A percentile compares a stretch with the other conserved stretches of the same genome.
These are phyloP conservation scores for Tenualosa ilisha DNA, from an alignment of 2,797 vertebrate genomes.

Conservation along the genomic window DNA sequence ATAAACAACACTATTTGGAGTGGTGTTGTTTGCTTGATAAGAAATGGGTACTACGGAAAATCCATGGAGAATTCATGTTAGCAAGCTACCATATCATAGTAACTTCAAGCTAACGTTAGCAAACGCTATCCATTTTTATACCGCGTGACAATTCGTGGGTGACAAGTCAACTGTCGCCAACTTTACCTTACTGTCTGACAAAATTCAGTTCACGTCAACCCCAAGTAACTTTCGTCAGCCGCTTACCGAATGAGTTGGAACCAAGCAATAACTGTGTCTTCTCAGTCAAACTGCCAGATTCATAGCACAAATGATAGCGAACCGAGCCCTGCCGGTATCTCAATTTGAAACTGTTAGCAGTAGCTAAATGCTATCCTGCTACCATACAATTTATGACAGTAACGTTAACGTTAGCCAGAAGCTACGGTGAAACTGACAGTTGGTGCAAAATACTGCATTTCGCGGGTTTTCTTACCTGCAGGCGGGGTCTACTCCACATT, in stretches of 20 bases:
- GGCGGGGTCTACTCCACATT: conserved; percentile 62
- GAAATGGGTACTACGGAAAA: neutral
- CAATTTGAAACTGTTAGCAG: conserved; percentile 2
- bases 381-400: neutral
- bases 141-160: conserved; percentile 23
- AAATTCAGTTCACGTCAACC: neutral
- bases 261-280: neutral
- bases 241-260: neutral
- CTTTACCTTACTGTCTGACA: neutral
- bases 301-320: neutral
- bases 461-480: conserved; percentile 65
- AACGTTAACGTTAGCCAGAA: neutral
- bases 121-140: conserved; percentile 49
- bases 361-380: conserved; percentile 24
- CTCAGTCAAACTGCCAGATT: conserved; percentile 10
- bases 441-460: neutral
- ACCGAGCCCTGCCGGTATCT: neutral
- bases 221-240: too few relatives aligned
- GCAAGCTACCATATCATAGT: conserved; percentile 1
- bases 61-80: neutral
- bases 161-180: neutral
- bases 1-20: neutral
- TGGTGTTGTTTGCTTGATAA: neutral
- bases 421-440: neutral
- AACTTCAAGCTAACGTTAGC: conserved; percentile 42